Conservation (phyloP, 2,113 vertebrate species). For the Psammodynastes pulverulentus region DNA sequence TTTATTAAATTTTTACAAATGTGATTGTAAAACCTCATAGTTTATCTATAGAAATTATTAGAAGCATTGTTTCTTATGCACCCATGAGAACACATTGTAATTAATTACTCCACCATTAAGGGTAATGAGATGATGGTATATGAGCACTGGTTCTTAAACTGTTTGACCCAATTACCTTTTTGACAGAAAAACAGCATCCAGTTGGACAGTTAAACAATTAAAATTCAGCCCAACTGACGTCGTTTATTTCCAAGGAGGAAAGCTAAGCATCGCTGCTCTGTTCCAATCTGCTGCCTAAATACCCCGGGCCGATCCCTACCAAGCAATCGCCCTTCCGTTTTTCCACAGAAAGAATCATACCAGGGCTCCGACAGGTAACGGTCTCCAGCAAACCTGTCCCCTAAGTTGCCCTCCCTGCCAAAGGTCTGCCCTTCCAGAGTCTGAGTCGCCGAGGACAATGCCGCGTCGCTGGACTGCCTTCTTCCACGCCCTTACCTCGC, state of each 20-base stretch:
- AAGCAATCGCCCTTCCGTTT: neutral
- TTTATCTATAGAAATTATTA: neutral
- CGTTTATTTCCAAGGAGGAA: neutral
- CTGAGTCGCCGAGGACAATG: neutral
- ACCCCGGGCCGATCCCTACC: neutral
- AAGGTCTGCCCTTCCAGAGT: neutral
- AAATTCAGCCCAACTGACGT: neutral
- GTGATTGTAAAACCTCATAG: neutral
- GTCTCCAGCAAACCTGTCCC: neutral
- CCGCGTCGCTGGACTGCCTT: accelerated
- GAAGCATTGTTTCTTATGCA: neutral
- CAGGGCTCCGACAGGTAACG: neutral
- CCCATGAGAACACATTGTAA: neutral
- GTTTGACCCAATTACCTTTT: neutral
- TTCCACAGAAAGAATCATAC: neutral
- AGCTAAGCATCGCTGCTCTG: neutral
- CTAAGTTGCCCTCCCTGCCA: neutral
- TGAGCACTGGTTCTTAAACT: neutral
- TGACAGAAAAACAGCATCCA: neutral
- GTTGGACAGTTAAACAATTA: neutral
- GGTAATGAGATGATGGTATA: neutral
- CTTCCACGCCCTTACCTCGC: neutral
- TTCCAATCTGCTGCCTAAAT: neutral
- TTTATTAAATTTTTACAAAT: neutral
- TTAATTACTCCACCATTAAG: neutral